Base-by-base conservation (phyloP, 1,140 invertebrate genomes). In the Plectrocnemia conspersa region DNA sequence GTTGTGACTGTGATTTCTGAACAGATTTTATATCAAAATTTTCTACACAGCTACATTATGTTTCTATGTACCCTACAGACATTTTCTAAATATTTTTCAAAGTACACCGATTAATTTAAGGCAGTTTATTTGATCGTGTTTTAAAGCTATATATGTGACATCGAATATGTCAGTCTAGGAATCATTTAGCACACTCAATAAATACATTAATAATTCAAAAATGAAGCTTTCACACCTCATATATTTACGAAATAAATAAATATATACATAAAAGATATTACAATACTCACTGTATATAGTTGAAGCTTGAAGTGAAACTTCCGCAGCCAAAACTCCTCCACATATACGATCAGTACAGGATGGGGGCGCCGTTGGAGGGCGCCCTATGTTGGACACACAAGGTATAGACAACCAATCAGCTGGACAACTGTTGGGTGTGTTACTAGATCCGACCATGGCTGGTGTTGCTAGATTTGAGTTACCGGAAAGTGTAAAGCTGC, bases 341-440 rank as follows among this genome's bases (percentile, higher is more conserved):
- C 85, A 88, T 11, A 88, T 76, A 48, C 86, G 73, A 65, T 88
- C 86, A 0, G 83, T 80, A 61, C 82, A 88, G 0, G 75, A 65
- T 0, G 77, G 71, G 35, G 73, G 69, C 0, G 76, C 71, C 0
- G 73, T 75, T 9, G 73, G 74, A 10, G 77, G 64, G 55, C 80
- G 68, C 3, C 83, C 83, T 24, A 80, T 74, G 60, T 85, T 86
- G 0, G 72, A 76, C 0, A 83, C 84, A 67, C 88, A 89, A 0
- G 88, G 86, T 15, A 90, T 84, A 18, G 85, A 73, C 1, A 91
- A 65, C 83, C 86, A 91, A 66, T 91, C 88, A 22, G 80, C 79
- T 35, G 80, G 78, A 64, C 87, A 91, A 13, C 77, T 75, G 50
- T 79, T 79, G 15, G 76, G 70, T 1, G 64, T 73, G 38, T 71